Percentiles rank a stretch among this genome's conserved stretches.
Conservation (phyloP, 1,140 invertebrate genomes). For the Heliconius nattereri region DNA sequence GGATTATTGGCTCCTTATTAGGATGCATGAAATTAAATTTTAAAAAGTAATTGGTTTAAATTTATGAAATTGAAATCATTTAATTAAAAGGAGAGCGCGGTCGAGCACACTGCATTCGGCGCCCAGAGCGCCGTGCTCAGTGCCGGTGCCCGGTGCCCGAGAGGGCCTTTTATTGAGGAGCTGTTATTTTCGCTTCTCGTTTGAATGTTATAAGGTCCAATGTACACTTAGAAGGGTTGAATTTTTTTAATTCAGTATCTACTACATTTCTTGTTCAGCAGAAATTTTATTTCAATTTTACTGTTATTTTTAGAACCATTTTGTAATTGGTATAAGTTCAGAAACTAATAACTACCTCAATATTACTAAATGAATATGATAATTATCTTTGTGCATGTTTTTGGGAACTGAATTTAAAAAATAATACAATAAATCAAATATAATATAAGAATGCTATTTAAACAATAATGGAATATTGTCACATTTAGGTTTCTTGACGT, state of each 20-base stretch:
- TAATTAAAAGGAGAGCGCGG: conserved; percentile 30
- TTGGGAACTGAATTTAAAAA: conserved; percentile 74
- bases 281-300: conserved; percentile 65
- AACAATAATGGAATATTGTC: conserved; percentile 76
- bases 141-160: conserved; percentile 27
- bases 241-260: conserved; percentile 50
- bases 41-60: conserved; percentile 20
- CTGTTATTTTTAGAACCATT: conserved; percentile 77
- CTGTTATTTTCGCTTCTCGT: conserved; percentile 62
- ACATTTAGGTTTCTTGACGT: conserved; percentile 79
- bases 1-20: conserved; percentile 59
- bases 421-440: conserved; percentile 65
- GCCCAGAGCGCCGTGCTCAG: conserved; percentile 27
- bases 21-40: conserved; percentile 50
- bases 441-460: conserved; percentile 76
- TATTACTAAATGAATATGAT: conserved; percentile 80
- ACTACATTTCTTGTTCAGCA: conserved; percentile 55
- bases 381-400: conserved; percentile 79
- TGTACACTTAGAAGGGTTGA: conserved; percentile 54
- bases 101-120: conserved; percentile 31
- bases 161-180: conserved; percentile 30
- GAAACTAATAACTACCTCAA: conserved; percentile 81
- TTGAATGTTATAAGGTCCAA: conserved; percentile 58
- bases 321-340: conserved; percentile 80
- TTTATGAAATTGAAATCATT: conserved; percentile 1